Base-by-base conservation (phyloP, 2,113 vertebrate genomes). In the Sinocyclocheilus maitianheensis region DNA sequence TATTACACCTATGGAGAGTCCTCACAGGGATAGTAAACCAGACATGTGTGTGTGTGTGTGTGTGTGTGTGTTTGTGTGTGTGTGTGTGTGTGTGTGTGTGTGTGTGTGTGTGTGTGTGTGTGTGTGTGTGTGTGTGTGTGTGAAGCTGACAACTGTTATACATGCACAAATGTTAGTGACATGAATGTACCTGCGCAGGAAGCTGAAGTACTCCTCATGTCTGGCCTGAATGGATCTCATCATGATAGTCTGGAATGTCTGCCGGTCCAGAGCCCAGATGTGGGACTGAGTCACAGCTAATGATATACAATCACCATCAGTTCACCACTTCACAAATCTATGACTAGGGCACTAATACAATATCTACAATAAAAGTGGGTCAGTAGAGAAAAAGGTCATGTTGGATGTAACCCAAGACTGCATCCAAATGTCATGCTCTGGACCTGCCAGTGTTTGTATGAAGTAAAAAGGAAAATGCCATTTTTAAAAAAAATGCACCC, bases 241-340 rank as follows among this genome's bases (percentile, higher is more conserved):
- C 94, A 96, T 95, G 51, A 96, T 95, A 20, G 88, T 92, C 91
- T 96, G 95, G 88, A 96, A 96, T 46, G 93, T 93, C 89, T 94
- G 93, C 3, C 95, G 93, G 72, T 96, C 94, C 91, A 96, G 88
- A 16, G 92, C 93, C 95, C 95, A 96, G 86, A 96, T 94, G 69
- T 93, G 92, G 46, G 94, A 93, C 88, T 91, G 87, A 34, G 92
- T 90, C 86, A 96, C 93, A 85, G 95, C 95, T 96, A 86, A 72
- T 43, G 14, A 82, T 85, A 88, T 22, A 85, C 34, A 87, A 69
- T 20, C 77, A 74, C 51, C 34, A 4, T 72, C 11, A 24, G 4
- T 76, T 63, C 30, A 30, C 13, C 13, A 65, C 65, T 51, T 14
- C 8, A 83, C 62, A 77, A 43, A 69, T 77, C 51, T 18, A 63